Conservation (phyloP, 2,888 invertebrate genomes). For the Drosophila recens region DNA sequence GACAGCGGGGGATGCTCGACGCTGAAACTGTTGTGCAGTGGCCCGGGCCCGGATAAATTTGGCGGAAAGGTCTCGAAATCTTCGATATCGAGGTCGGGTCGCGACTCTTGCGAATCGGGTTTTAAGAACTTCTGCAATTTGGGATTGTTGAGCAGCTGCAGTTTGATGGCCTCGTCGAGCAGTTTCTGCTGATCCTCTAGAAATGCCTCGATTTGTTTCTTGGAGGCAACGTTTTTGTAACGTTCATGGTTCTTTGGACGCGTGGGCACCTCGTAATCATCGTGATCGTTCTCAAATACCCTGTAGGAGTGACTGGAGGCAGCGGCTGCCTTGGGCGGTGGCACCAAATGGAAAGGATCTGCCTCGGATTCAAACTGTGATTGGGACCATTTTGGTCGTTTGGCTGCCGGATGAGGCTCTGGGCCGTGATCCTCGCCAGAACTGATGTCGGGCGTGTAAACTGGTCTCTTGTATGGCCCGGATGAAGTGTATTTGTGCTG, state of each 20-base stretch:
- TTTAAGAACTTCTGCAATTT: slow-evolving; percentile 79
- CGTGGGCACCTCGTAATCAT: slow-evolving; percentile 70
- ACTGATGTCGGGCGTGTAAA: slow-evolving; percentile 48
- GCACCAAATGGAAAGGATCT: slow-evolving; percentile 80
- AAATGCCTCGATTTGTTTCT: slow-evolving; percentile 81
- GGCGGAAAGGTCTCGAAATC: slow-evolving; percentile 78
- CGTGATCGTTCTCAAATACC: slow-evolving; percentile 77
- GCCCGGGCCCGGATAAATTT: slow-evolving; percentile 63
- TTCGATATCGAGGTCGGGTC: slow-evolving; percentile 73
- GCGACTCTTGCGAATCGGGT: slow-evolving; percentile 67
- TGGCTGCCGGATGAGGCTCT: slow-evolving; percentile 47
- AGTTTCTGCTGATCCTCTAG: slow-evolving; percentile 81
- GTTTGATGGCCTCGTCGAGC: slow-evolving; percentile 80
- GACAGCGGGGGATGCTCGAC: slow-evolving; percentile 60
- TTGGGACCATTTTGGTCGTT: slow-evolving; percentile 71
- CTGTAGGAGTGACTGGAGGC: slow-evolving; percentile 71
- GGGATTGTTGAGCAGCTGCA: slow-evolving; percentile 79
- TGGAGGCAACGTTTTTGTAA: slow-evolving; percentile 80
- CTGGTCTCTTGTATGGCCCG: slow-evolving; percentile 55
- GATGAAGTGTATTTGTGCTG: slow-evolving; percentile 69
- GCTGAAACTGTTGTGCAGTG: slow-evolving; percentile 56
- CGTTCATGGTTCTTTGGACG: slow-evolving; percentile 71
- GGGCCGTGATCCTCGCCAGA: slow-evolving; percentile 58
- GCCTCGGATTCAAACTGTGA: slow-evolving; percentile 73
- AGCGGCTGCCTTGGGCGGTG: slow-evolving; percentile 73